A percentile compares a stretch with the other conserved stretches of the same genome.
These are phyloP conservation scores for Gyps fulvus DNA, from an alignment of 2,113 vertebrate genomes.

Conservation along the genomic window DNA sequence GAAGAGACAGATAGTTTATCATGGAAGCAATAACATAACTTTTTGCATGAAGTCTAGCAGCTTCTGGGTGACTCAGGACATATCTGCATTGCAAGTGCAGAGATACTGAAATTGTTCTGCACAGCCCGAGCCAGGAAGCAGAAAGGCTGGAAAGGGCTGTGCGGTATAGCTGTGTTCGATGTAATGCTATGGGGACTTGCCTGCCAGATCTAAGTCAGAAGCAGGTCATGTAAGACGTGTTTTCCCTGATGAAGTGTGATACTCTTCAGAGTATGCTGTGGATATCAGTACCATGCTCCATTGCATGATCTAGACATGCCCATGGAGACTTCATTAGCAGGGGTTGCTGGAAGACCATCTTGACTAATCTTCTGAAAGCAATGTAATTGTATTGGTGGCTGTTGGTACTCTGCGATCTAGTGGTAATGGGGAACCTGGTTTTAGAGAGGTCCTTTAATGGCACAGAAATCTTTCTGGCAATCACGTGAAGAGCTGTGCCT, in stretches of 20 bases:
- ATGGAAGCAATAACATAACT: not conserved
- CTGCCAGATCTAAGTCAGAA: not conserved
- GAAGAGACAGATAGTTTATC: not conserved
- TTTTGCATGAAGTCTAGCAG: not conserved
- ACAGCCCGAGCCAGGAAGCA: not conserved
- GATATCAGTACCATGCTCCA: not conserved
- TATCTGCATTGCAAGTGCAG: not conserved
- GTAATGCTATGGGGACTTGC: accelerated
- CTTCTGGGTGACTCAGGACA: not conserved
- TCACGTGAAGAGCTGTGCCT: not conserved
- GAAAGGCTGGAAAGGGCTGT: not conserved
- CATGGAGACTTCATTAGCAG: not conserved
- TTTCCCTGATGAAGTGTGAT: not conserved
- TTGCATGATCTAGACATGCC: not conserved
- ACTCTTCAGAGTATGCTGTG: accelerated
- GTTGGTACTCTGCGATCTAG: not conserved
- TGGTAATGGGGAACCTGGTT: not conserved
- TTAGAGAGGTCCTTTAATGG: not conserved
- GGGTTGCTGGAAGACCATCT: not conserved
- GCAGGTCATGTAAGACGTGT: not conserved
- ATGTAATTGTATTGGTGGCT: not conserved
- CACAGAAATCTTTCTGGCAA: not conserved
- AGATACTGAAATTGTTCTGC: not conserved
- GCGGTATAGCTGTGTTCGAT: not conserved
- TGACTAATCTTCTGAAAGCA: not conserved